A percentile compares a stretch with the other conserved stretches of the same genome.
Conservation (phyloP, 2,797 vertebrate species). For the Potorous gilbertii region DNA sequence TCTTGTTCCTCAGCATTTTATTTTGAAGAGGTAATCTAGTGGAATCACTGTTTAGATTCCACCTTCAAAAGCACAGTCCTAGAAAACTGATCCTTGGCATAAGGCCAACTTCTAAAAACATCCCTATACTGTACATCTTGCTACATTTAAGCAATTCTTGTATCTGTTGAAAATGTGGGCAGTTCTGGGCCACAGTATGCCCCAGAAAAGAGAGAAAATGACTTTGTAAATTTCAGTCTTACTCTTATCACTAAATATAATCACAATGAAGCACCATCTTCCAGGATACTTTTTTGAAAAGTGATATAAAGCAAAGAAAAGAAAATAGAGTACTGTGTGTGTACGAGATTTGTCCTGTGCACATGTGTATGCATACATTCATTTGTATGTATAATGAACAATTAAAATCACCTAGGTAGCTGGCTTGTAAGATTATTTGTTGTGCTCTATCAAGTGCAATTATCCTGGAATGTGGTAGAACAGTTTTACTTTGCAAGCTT, state of each 20-base stretch:
- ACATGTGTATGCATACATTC: background rate
- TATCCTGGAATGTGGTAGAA: slow-evolving; percentile 42
- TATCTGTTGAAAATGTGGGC: background rate
- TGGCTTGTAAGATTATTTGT: background rate
- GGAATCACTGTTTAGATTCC: slow-evolving; percentile 25
- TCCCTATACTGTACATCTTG: background rate
- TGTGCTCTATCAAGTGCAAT: slow-evolving; percentile 25
- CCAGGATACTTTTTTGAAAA: slow-evolving; percentile 32
- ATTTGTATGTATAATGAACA: slow-evolving; percentile 23
- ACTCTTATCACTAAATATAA: background rate
- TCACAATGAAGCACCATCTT: background rate
- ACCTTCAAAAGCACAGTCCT: slow-evolving; percentile 26
- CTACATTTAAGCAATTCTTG: background rate
- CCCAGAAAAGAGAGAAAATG: background rate
- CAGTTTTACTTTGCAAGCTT: background rate
- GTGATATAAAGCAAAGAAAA: slow-evolving; percentile 6
- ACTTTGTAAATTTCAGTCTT: slow-evolving; percentile 13
- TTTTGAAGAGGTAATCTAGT: slow-evolving; percentile 26
- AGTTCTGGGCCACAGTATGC: background rate
- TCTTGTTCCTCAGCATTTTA: slow-evolving; percentile 54
- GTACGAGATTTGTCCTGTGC: background rate
- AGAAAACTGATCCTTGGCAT: slow-evolving; percentile 3
- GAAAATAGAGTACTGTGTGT: background rate
- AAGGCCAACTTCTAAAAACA: background rate
- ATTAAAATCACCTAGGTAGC: background rate